phyloP scores from a whole-genome alignment of 2,888 invertebrate species.

The Empis stercorea region DNA sequence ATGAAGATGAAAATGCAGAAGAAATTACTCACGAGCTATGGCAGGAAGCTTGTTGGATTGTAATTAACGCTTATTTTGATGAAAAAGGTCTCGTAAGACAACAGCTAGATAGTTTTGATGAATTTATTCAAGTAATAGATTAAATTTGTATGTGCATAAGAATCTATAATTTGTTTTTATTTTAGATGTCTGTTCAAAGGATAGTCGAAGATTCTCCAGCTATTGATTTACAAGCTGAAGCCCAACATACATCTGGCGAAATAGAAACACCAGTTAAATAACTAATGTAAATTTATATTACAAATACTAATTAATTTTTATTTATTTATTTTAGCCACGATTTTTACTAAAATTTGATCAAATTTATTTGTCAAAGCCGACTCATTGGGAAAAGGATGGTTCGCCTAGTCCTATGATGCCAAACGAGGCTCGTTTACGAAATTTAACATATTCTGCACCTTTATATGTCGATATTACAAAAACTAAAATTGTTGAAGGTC shows the following conservation, averaged over 20 bases:
- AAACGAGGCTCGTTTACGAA: slow-evolving; percentile 93
- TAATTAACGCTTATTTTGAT: slow-evolving; percentile 99
- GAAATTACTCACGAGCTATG: slow-evolving; percentile 96
- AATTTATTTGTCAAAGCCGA: slow-evolving; percentile 97
- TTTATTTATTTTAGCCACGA: slow-evolving; percentile 46
- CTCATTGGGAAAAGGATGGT: slow-evolving; percentile 99
- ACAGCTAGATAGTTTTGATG: slow-evolving; percentile 98
- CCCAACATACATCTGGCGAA: slow-evolving; percentile 89
- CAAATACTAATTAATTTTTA: background rate
- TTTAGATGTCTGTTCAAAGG: slow-evolving; percentile 89
- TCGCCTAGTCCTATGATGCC: slow-evolving; percentile 99
- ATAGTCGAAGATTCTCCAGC: slow-evolving; percentile 99
- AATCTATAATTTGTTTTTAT: background rate
- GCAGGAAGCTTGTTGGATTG: slow-evolving; percentile 99
- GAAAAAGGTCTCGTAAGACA: slow-evolving; percentile 99
- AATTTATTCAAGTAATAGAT: slow-evolving; percentile 69
- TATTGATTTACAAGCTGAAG: slow-evolving; percentile 94
- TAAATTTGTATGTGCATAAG: too few relatives aligned
- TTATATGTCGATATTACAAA: slow-evolving; percentile 98
- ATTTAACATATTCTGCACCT: slow-evolving; percentile 96
- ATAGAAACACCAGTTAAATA: slow-evolving; percentile 70
- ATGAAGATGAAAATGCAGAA: slow-evolving; percentile 79
- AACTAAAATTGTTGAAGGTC: slow-evolving; percentile 81
- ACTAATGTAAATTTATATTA: background rate
- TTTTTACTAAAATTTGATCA: slow-evolving; percentile 96